These are phyloP conservation scores for Eutrigla gurnardus DNA, from an alignment of 2,797 vertebrate species.

Conservation along the genomic window DNA sequence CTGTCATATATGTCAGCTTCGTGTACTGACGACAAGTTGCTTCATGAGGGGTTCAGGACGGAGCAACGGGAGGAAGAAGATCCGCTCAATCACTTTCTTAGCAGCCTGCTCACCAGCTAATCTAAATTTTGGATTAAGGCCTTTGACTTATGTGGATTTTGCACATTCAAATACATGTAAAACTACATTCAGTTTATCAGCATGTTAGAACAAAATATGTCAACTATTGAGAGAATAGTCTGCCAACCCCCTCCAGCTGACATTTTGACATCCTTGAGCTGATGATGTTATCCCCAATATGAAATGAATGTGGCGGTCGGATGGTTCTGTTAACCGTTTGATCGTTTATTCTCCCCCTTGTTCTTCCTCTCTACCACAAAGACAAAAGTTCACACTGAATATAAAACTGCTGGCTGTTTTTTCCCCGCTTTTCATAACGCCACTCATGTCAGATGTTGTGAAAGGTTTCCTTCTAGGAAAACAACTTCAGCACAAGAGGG, in stretches of 20 bases:
- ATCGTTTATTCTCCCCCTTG: too few relatives aligned
- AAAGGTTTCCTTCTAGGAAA: not conserved
- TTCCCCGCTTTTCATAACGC: not conserved
- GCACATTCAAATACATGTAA: not conserved
- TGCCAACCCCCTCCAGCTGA: not conserved
- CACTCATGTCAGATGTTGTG: not conserved
- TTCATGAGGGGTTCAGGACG: not conserved
- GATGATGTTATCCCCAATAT: not conserved
- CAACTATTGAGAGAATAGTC: slow-evolving; percentile 3
- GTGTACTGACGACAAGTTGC: slow-evolving; percentile 62
- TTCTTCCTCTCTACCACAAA: not conserved
- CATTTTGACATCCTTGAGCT: not conserved
- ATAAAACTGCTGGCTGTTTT: not conserved
- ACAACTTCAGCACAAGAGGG: not conserved
- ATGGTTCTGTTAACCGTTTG: not conserved
- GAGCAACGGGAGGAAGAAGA: not conserved
- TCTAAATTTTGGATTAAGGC: not conserved
- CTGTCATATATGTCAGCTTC: slow-evolving; percentile 78
- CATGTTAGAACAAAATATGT: slow-evolving; percentile 1
- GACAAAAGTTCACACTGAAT: not conserved
- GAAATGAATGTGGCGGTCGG: not conserved
- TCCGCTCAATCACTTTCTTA: not conserved
- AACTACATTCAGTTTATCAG: slow-evolving; percentile 19
- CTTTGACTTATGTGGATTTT: not conserved
- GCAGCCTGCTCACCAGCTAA: not conserved